Base-by-base conservation (phyloP, 2,113 vertebrate genomes). In the Aspidoscelis tigris region DNA sequence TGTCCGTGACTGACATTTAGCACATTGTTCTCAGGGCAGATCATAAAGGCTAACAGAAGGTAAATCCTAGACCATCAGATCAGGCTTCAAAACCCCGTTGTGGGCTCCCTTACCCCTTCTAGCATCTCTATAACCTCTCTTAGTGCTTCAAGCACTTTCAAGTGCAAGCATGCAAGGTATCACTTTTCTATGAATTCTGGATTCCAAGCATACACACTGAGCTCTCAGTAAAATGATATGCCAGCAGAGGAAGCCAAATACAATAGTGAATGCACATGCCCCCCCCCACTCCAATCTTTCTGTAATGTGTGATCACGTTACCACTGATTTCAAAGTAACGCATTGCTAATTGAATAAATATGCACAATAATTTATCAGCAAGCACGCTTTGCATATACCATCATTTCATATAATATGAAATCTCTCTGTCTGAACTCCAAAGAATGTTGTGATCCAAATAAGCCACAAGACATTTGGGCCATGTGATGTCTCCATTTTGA, bases 1-100 rank as follows among this genome's bases (percentile, higher is more conserved):
- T 96, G 94, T 96, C 97, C 96, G 94, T 96, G 96, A 97, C 97
- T 96, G 97, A 97, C 96, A 96, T 96, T 97, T 94, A 95, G 96
- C 94, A 93, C 95, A 96, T 96, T 97, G 96, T 97, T 97, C 94
- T 95, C 93, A 91, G 94, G 93, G 92, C 86, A 93, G 93, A 92
- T 91, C 90, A 94, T 80, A 88, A 89, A 93, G 95, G 95, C 88
- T 93, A 96, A 96, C 89, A 92, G 95, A 97, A 98, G 97, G 97
- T 98, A 96, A 96, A 97, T 98, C 97, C 97, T 96, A 95, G 91
- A 94, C 88, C 94, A 90, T 91, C 91, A 89, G 89, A 94, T 96
- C 95, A 94, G 97, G 96, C 98, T 97, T 98, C 96, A 97, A 97
- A 80, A 94, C 88, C 89, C 93, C 96, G 97, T 98, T 98, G 97